phyloP scores from a whole-genome alignment of 2,113 vertebrate species.

The Felis catus region F.catus_Fca126_mat1.0 CM031415.1:153914001-153914500 shows the following conservation, averaged over 20 bases:
- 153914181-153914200: not conserved
- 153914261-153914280: not conserved
- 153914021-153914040: not conserved
- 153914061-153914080: not conserved
- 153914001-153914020: not conserved
- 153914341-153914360: not conserved
- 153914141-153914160: not conserved
- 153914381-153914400: not conserved
- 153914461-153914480: not conserved
- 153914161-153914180: not conserved
- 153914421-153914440: not conserved
- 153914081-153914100: not conserved
- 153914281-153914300: not conserved
- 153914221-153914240: not conserved
- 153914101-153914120: not conserved
- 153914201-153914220: not conserved
- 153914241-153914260: not conserved
- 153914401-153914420: not conserved
- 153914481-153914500: not conserved
- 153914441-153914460: not conserved
- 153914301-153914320: not conserved
- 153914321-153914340: not conserved
- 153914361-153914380: not conserved
- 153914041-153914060: not conserved
- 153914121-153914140: not conserved